These are phyloP conservation scores for Crioceris asparagi DNA, from an alignment of 2,888 invertebrate species.

Conservation along the genomic window DNA sequence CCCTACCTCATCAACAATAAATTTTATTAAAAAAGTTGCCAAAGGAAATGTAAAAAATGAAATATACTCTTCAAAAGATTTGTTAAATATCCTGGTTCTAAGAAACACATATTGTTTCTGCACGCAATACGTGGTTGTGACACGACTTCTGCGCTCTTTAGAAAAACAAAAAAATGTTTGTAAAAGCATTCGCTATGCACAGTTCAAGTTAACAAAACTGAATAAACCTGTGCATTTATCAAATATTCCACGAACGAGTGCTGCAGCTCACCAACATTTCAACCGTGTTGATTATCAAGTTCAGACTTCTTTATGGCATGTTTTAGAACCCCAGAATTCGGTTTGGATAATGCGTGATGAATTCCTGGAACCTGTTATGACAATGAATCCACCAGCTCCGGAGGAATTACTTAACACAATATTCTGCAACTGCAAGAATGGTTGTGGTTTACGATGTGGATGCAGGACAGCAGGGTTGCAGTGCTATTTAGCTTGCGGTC, in stretches of 20 bases:
- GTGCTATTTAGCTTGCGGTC: conserved; percentile 2
- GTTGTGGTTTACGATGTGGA: conserved; percentile 23
- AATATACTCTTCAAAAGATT: background rate
- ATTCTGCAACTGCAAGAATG: conserved; percentile 24
- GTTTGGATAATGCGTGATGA: conserved; percentile 17
- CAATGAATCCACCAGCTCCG: conserved; percentile 26
- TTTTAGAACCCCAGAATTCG: conserved; percentile 20
- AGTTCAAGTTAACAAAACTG: conserved; percentile 26
- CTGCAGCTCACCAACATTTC: conserved; percentile 27
- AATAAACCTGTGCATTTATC: conserved; percentile 22
- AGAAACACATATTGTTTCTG: conserved; percentile 2
- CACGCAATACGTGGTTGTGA: conserved; percentile 6
- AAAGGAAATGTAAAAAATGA: conserved; percentile 3
- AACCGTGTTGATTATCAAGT: conserved; percentile 23
- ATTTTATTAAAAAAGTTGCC: conserved; percentile 1
- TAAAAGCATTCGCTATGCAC: background rate
- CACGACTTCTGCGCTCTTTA: conserved; percentile 5
- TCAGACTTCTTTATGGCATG: conserved; percentile 21
- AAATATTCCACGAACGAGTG: conserved; percentile 28
- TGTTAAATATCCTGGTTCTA: background rate
- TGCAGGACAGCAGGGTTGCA: conserved; percentile 25
- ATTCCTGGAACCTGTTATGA: conserved; percentile 25
- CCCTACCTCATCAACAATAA: conserved; percentile 1
- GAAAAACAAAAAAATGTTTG: background rate
- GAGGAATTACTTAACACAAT: conserved; percentile 21